A percentile compares a stretch with the other conserved stretches of the same genome.
These are phyloP conservation scores for Cephus cinctus DNA, from an alignment of 1,140 invertebrate species.

Conservation along the genomic window DNA sequence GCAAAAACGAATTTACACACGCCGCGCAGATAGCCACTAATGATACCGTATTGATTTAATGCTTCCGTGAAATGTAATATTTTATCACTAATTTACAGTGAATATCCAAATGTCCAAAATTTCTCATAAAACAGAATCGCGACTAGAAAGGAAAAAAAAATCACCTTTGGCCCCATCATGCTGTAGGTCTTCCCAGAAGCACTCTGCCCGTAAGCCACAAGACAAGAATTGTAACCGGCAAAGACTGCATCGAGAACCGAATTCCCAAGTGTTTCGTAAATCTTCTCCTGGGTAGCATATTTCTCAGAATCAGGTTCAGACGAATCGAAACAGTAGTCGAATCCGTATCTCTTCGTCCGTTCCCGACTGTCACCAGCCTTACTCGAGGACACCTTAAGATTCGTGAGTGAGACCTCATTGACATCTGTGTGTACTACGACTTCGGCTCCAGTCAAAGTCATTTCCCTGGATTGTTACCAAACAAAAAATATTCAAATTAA, in stretches of 20 bases:
- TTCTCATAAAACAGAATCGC: no score
- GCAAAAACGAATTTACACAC: no score
- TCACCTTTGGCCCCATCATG: conserved; percentile 66
- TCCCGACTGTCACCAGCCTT: conserved; percentile 66
- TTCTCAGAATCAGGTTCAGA: conserved; percentile 50
- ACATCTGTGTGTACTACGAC: conserved; percentile 31
- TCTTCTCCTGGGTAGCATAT: conserved; percentile 65
- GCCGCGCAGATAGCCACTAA: no score
- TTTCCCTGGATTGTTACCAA: conserved; percentile 27
- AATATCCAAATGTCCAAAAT: no score
- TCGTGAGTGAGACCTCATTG: conserved; percentile 36
- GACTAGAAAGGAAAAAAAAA: no score
- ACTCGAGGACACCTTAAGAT: conserved; percentile 61
- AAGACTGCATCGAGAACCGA: conserved; percentile 61
- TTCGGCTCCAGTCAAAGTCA: conserved; percentile 32
- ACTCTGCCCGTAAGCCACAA: conserved; percentile 79
- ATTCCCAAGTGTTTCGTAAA: conserved; percentile 67
- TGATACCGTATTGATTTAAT: no score
- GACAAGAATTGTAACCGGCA: conserved; percentile 62
- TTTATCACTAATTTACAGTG: no score
- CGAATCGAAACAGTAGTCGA: conserved; percentile 73
- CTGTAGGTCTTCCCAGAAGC: conserved; percentile 79
- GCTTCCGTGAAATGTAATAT: no score
- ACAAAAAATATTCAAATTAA: no score
- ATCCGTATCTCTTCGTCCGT: conserved; percentile 65